A percentile compares a stretch with the other conserved stretches of the same genome.
Conservation (phyloP, 2,797 vertebrate genomes). For the Capromys pilorides region DNA sequence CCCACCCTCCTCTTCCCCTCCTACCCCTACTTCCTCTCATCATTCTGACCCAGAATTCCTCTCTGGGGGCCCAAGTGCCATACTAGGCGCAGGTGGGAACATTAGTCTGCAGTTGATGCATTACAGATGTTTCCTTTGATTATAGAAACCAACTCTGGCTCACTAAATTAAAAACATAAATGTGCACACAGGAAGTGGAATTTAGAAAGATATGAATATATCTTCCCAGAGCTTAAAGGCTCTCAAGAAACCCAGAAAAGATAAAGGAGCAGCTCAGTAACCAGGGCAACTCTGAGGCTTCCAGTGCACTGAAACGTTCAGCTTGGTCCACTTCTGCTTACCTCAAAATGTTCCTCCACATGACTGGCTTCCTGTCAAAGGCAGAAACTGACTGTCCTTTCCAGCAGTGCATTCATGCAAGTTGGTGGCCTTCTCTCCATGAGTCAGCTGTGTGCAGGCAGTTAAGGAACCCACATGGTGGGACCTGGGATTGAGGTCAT, state of each 20-base stretch:
- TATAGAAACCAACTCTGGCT: background rate
- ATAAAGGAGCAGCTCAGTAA: background rate
- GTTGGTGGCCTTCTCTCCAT: background rate
- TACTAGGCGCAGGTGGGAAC: background rate
- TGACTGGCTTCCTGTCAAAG: slow-evolving; percentile 44
- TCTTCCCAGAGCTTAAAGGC: background rate
- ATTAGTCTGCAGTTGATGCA: background rate
- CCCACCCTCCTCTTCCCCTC: background rate
- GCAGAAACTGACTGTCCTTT: background rate
- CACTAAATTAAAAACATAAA: background rate
- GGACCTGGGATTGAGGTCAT: background rate
- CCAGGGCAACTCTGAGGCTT: background rate
- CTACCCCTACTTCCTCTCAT: background rate
- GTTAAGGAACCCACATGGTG: background rate
- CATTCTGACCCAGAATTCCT: background rate
- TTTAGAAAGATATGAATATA: background rate
- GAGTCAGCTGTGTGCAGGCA: background rate
- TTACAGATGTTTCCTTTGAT: slow-evolving; percentile 27
- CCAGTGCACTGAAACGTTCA: background rate
- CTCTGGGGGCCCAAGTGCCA: background rate
- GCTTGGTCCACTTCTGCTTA: background rate
- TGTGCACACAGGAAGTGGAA: too few relatives aligned
- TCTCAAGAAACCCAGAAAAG: background rate
- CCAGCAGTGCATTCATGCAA: background rate
- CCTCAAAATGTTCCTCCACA: background rate